phyloP scores from a whole-genome alignment of 2,113 vertebrate genomes.

The Myotis davidii region DNA sequence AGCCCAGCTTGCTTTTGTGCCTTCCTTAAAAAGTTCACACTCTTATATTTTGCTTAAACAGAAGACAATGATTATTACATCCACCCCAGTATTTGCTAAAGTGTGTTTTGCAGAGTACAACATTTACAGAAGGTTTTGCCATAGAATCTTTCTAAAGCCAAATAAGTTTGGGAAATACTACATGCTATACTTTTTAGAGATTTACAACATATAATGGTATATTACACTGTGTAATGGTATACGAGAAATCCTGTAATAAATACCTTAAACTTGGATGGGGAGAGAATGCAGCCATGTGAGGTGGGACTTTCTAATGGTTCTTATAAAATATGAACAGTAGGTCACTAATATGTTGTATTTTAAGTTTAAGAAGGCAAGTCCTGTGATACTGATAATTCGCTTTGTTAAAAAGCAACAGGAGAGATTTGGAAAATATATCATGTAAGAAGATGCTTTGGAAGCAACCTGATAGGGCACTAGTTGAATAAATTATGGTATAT shows the following conservation, averaged over 20 bases:
- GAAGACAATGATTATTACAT: background rate
- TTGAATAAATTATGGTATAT: background rate
- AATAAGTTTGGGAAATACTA: background rate
- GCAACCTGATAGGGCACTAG: background rate
- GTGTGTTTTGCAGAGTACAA: background rate
- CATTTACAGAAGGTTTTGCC: background rate
- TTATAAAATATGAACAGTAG: slow-evolving; percentile 37
- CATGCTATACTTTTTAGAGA: background rate
- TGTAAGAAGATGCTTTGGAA: background rate
- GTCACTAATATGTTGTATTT: background rate
- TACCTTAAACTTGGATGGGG: background rate
- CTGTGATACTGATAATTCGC: background rate
- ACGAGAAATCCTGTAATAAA: background rate
- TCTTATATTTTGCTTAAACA: slow-evolving; percentile 29
- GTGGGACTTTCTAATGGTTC: background rate
- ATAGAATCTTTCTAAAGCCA: background rate
- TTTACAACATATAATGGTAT: background rate
- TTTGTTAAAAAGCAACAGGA: slow-evolving; percentile 14
- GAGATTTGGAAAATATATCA: slow-evolving; percentile 4
- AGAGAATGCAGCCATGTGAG: background rate
- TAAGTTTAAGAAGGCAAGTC: background rate
- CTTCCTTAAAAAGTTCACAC: background rate
- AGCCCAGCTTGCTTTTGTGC: background rate
- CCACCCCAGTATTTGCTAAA: background rate
- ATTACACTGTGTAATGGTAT: background rate